Evolutionary conservation across 1,140 invertebrate genomes (phyloP), one percentile per base, ranked within the genome.

Genomic region (Drosophila lini): DNA sequence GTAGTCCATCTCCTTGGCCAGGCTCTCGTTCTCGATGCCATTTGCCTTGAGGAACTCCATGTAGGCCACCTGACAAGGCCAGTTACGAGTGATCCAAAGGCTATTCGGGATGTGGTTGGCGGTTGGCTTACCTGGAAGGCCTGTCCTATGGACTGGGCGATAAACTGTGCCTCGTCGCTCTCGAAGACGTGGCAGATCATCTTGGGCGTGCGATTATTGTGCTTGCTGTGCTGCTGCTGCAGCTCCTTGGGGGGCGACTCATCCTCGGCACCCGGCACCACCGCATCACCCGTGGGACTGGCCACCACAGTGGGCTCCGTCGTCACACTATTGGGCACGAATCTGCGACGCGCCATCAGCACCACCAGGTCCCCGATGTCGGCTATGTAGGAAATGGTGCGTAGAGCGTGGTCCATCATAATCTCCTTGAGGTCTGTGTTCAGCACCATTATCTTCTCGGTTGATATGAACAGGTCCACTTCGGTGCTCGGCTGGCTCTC

Each of bases 121-220:
- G 11, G 10, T 1, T 13, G 28, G 16, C 50, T 34, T 52, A 52
- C 50, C 50, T 99, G 99, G 94, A 99, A 99, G 13, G 99, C 99
- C 93, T 99, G 98, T 1, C 99, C 99, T 90, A 99, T 99, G 40
- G 98, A 99, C 94, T 99, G 98, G 50, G 98, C 99, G 92, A 99
- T 99, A 91, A 99, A 98, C 93, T 99, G 98, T 44, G 98, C 98
- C 95, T 99, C 99, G 91, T 99, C 98, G 90, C 98, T 99, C 93
- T 99, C 98, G 93, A 99, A 99, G n/a, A 99, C 98, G 93, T 99
- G 99, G 91, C 99, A 99, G 78, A 99, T 98, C 96, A 99, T 99
- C 93, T 99, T 99, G 5, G 98, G 98, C 36, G 97, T 98, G 79
- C 97, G 94, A 91, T 97, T 97, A 55, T 5, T 55, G 52, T 55